These are phyloP conservation scores for Zosterops borbonicus DNA, from an alignment of 2,113 vertebrate species.

Conservation along the genomic window DNA sequence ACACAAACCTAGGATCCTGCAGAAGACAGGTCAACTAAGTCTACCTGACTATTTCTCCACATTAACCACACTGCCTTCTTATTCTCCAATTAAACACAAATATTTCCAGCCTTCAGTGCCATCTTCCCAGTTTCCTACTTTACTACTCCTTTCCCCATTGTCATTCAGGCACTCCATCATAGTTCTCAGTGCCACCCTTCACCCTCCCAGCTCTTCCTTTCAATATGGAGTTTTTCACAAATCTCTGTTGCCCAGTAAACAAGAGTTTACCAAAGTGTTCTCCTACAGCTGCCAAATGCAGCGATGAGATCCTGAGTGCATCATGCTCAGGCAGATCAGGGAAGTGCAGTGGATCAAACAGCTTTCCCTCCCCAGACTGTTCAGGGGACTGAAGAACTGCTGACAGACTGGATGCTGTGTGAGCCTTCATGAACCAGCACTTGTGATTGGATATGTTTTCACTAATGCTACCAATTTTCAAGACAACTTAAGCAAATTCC, in stretches of 20 bases:
- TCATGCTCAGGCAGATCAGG: neutral
- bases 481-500: neutral
- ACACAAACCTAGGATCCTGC: neutral
- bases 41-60: neutral
- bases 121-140: neutral
- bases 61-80: neutral
- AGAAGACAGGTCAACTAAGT: neutral
- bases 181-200: neutral
- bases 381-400: neutral
- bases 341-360: neutral
- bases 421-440: neutral
- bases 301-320: neutral
- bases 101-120: neutral
- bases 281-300: neutral
- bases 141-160: neutral
- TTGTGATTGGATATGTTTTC: neutral
- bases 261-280: neutral
- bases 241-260: neutral
- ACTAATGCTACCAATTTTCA: neutral
- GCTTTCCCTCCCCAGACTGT: neutral
- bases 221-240: accelerated
- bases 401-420: neutral
- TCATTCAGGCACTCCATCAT: neutral
- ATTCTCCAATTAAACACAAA: neutral
- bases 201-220: neutral